These are phyloP conservation scores for Tetranychus urticae DNA, from an alignment of 1,140 invertebrate species.

Conservation along the genomic window DNA sequence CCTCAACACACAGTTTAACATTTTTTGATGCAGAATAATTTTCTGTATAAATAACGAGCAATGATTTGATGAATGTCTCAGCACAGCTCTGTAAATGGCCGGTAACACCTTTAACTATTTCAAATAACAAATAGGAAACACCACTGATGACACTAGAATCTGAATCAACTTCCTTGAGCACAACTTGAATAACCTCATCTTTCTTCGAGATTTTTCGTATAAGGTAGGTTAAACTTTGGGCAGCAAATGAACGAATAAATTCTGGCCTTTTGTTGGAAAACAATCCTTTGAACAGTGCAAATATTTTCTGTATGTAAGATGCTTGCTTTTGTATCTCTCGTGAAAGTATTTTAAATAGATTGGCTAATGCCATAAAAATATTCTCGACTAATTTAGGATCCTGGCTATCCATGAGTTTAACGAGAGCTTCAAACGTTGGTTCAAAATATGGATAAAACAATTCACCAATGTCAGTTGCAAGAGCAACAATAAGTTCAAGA, in stretches of 20 bases:
- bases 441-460: conserved; percentile 64
- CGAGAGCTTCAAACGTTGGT: conserved; percentile 27
- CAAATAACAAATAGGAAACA: conserved; percentile 56
- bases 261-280: conserved; percentile 32
- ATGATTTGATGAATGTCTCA: conserved; percentile 13
- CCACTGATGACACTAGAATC: conserved; percentile 38
- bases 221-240: conserved; percentile 76
- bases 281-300: background rate
- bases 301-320: conserved; percentile 38
- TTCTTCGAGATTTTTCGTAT: conserved; percentile 52
- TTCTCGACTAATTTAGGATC: conserved; percentile 56
- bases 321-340: conserved; percentile 27
- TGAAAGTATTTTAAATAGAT: conserved; percentile 65
- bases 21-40: background rate
- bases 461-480: conserved; percentile 55
- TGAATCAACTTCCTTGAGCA: conserved; percentile 38
- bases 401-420: conserved; percentile 44
- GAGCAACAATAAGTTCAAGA: conserved; percentile 55
- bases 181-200: conserved; percentile 38
- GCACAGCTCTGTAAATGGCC: conserved; percentile 46
- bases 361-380: conserved; percentile 53
- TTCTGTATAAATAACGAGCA: conserved; percentile 1
- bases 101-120: conserved; percentile 50
- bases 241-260: conserved; percentile 75
- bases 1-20: conserved; percentile 3